phyloP scores from a whole-genome alignment of 1,140 invertebrate species.

The Caenorhabditis tropicalis region DNA sequence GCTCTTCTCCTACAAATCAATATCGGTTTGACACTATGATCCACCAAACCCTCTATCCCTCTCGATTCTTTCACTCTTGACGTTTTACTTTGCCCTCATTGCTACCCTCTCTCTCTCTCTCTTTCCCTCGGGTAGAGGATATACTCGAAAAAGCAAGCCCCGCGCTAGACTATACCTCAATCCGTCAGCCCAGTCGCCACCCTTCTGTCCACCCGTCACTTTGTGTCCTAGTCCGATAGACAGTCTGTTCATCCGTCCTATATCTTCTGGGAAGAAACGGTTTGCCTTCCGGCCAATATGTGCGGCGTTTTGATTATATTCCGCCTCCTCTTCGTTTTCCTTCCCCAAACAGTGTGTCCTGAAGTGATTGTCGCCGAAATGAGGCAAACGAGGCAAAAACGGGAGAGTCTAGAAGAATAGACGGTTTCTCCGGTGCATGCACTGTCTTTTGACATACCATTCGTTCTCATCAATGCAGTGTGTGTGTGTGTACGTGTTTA shows the following conservation, averaged over 20 bases:
- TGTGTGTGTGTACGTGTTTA: conserved; percentile 1
- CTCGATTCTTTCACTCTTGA: not conserved
- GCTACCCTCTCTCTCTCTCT: not conserved
- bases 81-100: not conserved
- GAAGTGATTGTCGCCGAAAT: conserved; percentile 37
- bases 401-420: not conserved
- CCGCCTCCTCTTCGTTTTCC: not conserved
- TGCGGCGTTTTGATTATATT: not conserved
- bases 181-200: no score
- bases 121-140: not conserved
- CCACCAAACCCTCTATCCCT: not conserved
- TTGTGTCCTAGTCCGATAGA: not conserved
- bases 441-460: conserved; percentile 4
- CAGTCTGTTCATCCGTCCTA: not conserved
- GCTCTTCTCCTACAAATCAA: not conserved
- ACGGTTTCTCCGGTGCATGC: conserved; percentile 10
- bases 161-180: not conserved
- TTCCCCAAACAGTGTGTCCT: conserved; percentile 23
- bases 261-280: not conserved
- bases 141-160: conserved; percentile 37
- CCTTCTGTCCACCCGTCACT: conserved; percentile 19
- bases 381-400: conserved; percentile 37
- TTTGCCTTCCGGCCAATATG: not conserved
- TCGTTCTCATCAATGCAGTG: not conserved
- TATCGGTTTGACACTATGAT: not conserved